phyloP scores from a whole-genome alignment of 2,113 vertebrate genomes.

The Pao palembangensis region DNA sequence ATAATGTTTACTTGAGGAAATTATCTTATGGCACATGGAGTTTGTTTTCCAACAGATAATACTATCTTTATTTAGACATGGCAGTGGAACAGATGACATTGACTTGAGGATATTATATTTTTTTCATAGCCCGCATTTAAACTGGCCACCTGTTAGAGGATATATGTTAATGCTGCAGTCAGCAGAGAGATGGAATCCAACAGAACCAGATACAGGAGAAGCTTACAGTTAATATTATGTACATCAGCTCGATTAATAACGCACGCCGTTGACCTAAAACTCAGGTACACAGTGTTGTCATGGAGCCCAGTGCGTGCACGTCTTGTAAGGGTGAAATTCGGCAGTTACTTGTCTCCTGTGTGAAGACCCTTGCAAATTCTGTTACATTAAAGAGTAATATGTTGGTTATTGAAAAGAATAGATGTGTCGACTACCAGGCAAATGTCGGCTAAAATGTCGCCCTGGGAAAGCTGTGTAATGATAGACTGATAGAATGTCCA shows the following conservation, averaged over 20 bases:
- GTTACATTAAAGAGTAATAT: too few relatives aligned
- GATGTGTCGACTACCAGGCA: too few relatives aligned
- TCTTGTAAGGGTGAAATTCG: background rate
- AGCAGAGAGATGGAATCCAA: background rate
- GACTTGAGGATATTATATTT: background rate
- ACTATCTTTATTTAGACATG: background rate
- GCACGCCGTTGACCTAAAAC: background rate
- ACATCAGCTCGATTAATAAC: conserved; percentile 5
- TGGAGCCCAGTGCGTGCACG: background rate
- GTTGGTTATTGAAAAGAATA: too few relatives aligned
- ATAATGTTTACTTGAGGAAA: too few relatives aligned
- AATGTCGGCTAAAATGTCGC: too few relatives aligned
- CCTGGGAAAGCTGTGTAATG: background rate
- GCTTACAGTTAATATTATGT: conserved; percentile 10
- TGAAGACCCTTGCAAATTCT: too few relatives aligned
- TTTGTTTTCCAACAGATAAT: background rate
- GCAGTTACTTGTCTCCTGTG: too few relatives aligned
- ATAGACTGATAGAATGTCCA: background rate
- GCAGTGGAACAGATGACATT: background rate
- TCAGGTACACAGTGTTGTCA: background rate
- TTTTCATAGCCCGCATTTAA: background rate
- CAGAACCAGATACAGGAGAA: background rate
- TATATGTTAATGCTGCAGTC: background rate
- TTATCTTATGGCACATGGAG: background rate
- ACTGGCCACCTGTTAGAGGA: background rate